Evolutionary conservation across 2,888 invertebrate genomes (phyloP).

Genomic region (Pammene aurita): DNA sequence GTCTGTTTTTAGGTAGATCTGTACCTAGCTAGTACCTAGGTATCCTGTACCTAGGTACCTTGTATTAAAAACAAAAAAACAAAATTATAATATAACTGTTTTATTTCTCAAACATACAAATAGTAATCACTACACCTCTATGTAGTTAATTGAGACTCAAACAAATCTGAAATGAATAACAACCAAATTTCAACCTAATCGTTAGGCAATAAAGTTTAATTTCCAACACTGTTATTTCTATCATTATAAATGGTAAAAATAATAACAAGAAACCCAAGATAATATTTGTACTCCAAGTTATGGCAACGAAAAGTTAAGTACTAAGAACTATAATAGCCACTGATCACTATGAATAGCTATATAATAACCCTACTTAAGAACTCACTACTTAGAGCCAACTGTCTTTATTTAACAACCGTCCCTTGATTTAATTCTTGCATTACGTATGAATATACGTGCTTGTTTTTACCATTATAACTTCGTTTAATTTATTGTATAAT

Average conservation of each 20-base stretch:
- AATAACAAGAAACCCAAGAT: slow-evolving; percentile 13
- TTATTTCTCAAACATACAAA: slow-evolving; percentile 37
- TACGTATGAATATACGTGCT: no score
- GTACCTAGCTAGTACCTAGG: no score
- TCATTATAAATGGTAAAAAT: slow-evolving; percentile 3
- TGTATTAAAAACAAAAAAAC: background rate
- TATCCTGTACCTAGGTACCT: no score
- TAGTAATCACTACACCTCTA: slow-evolving; percentile 17
- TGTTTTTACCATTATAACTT: no score
- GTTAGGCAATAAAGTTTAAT: slow-evolving; percentile 10
- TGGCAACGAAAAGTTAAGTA: slow-evolving; percentile 42
- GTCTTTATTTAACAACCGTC: no score
- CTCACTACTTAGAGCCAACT: no score
- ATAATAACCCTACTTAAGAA: background rate
- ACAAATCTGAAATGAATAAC: slow-evolving; percentile 10
- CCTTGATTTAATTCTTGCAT: no score
- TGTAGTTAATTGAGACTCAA: slow-evolving; percentile 38
- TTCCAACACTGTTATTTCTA: slow-evolving; percentile 13
- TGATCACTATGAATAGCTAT: background rate
- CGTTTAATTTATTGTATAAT: no score
- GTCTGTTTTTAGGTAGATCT: no score
- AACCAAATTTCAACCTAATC: slow-evolving; percentile 10
- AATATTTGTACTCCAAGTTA: slow-evolving; percentile 46
- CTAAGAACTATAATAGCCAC: background rate
- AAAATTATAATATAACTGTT: slow-evolving; percentile 18